A percentile compares a stretch with the other conserved stretches of the same genome.
phyloP scores from a whole-genome alignment of 2,888 invertebrate genomes.

The Drosophila borealis region DNA sequence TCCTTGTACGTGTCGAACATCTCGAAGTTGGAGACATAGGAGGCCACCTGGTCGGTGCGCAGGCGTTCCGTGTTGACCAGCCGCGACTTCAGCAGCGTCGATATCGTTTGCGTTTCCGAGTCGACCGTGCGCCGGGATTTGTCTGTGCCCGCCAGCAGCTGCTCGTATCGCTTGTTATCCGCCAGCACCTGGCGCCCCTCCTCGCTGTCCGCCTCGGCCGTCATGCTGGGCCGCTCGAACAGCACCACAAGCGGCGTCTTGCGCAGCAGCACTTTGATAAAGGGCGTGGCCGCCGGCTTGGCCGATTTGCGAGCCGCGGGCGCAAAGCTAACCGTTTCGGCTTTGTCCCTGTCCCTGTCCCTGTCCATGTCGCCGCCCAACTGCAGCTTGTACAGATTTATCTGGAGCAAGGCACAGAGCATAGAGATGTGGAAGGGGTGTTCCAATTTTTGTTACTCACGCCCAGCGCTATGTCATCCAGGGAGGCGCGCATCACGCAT shows the following conservation, averaged over 20 bases:
- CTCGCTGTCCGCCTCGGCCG: constrained; percentile 87
- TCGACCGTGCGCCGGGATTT: constrained; percentile 87
- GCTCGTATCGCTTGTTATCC: constrained; percentile 89
- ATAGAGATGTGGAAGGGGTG: too few species aligned
- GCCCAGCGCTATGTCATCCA: constrained; percentile 70
- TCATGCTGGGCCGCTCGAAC: constrained; percentile 88
- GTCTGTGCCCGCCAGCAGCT: constrained; percentile 89
- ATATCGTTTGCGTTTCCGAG: constrained; percentile 90
- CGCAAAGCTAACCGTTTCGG: constrained; percentile 22
- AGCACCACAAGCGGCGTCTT: constrained; percentile 89
- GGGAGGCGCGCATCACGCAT: constrained; percentile 71
- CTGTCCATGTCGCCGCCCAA: constrained; percentile 30
- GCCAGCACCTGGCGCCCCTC: constrained; percentile 87
- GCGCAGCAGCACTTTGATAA: constrained; percentile 87
- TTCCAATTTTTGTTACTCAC: constrained; percentile 39
- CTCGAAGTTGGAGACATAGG: constrained; percentile 91
- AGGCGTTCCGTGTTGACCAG: constrained; percentile 87
- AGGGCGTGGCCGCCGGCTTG: constrained; percentile 84
- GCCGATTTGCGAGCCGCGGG: constrained; percentile 25
- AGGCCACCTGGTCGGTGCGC: constrained; percentile 86
- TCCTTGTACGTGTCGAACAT: constrained; percentile 90
- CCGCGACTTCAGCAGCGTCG: constrained; percentile 87
- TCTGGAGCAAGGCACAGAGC: constrained; percentile 27
- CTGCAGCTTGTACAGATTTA: constrained; percentile 65
- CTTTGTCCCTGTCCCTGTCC: constrained; percentile 15